Conservation (phyloP, 2,113 vertebrate species). For the Pycnonotus jocosus region DNA sequence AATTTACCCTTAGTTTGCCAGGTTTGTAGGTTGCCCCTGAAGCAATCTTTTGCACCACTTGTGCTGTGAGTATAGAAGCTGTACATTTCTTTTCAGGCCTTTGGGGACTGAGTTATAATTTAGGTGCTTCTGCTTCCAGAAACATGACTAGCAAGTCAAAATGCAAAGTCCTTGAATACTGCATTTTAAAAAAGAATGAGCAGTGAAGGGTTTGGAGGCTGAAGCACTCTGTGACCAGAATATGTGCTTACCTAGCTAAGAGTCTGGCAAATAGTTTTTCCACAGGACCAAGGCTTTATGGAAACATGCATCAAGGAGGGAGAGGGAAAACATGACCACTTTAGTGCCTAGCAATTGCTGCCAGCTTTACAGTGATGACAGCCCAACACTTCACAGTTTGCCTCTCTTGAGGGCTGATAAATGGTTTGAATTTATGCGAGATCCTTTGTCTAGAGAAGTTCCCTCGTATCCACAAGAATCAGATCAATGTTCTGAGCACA, state of each 20-base stretch:
- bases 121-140: neutral
- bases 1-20: neutral
- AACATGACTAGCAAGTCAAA: neutral
- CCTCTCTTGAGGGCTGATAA: neutral
- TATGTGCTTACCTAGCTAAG: neutral
- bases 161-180: neutral
- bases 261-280: neutral
- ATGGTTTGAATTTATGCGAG: neutral
- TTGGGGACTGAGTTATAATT: neutral
- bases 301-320: neutral
- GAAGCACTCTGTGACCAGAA: neutral
- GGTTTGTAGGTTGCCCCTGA: neutral
- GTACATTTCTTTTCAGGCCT: neutral
- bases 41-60: neutral
- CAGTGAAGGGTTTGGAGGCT: neutral
- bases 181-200: neutral
- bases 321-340: neutral
- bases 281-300: neutral
- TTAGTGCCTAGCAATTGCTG: neutral
- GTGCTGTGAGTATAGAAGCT: neutral
- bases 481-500: neutral
- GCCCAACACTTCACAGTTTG: neutral
- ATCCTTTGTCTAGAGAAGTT: neutral
- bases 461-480: neutral
- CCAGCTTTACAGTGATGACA: neutral